Percentiles rank a stretch among this genome's conserved stretches.
Evolutionary conservation across 2,113 vertebrate species (phyloP).

Genomic region (Globicephala melas): DNA sequence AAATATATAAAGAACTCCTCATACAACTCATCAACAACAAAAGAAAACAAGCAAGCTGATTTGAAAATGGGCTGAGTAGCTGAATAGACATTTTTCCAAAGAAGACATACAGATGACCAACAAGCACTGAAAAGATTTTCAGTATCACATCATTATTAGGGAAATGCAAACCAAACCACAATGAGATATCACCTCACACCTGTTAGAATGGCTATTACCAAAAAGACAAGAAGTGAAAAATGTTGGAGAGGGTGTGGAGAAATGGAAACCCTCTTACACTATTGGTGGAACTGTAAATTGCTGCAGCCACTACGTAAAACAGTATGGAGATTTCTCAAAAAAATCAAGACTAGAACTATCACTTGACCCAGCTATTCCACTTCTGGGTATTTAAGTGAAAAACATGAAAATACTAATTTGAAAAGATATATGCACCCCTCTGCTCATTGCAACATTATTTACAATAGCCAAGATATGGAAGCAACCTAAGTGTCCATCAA

Average conservation of each 20-base stretch:
- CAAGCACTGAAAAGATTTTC: neutral
- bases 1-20: neutral
- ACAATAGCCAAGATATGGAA: too few species aligned
- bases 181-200: neutral
- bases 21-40: neutral
- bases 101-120: neutral
- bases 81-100: neutral
- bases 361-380: neutral
- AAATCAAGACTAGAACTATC: neutral
- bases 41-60: neutral
- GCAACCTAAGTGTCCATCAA: too few species aligned
- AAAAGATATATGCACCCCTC: too few species aligned
- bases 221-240: neutral
- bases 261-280: neutral
- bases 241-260: neutral
- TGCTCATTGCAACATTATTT: too few species aligned
- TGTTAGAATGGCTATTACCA: neutral
- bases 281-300: neutral
- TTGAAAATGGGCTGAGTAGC: neutral
- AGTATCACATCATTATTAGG: neutral
- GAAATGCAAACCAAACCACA: neutral
- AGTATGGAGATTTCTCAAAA: neutral
- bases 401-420: neutral
- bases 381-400: neutral
- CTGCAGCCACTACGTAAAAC: neutral